Evolutionary conservation across 2,113 vertebrate genomes (phyloP).

Genomic region (Psilopsiagon aymara): DNA sequence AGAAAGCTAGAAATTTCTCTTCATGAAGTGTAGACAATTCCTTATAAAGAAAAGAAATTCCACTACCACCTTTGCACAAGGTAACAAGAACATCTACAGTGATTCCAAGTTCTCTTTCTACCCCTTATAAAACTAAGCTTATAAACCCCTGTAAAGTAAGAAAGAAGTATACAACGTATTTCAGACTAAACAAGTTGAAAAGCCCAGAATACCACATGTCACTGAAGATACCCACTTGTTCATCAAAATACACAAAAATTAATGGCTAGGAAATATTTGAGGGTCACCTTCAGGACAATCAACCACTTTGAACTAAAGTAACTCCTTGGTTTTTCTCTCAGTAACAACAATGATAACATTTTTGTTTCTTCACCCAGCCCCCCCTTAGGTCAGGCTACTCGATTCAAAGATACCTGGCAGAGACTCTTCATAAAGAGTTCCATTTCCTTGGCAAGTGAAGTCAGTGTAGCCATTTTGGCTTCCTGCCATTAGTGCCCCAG

Average conservation of each 20-base stretch:
- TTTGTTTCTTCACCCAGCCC: neutral
- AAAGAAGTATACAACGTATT: neutral
- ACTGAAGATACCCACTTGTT: neutral
- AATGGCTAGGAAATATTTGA: neutral
- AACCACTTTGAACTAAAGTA: neutral
- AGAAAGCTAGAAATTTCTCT: neutral
- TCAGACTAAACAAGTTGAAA: neutral
- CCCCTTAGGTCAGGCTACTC: neutral
- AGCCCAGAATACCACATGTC: rapidly evolving
- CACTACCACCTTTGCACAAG: neutral
- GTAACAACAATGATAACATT: neutral
- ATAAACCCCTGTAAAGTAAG: neutral
- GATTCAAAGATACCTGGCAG: neutral
- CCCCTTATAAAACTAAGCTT: neutral
- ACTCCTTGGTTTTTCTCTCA: neutral
- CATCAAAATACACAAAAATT: neutral
- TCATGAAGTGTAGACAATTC: neutral
- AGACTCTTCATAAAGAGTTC: neutral
- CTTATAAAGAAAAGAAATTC: neutral
- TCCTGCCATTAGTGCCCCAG: neutral
- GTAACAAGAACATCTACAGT: neutral
- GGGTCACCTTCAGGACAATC: neutral
- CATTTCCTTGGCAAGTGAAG: neutral
- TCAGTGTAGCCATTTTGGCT: neutral
- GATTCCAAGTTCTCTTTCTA: neutral